Conservation (phyloP, 2,113 vertebrate species). For the Piprites chloris region DNA sequence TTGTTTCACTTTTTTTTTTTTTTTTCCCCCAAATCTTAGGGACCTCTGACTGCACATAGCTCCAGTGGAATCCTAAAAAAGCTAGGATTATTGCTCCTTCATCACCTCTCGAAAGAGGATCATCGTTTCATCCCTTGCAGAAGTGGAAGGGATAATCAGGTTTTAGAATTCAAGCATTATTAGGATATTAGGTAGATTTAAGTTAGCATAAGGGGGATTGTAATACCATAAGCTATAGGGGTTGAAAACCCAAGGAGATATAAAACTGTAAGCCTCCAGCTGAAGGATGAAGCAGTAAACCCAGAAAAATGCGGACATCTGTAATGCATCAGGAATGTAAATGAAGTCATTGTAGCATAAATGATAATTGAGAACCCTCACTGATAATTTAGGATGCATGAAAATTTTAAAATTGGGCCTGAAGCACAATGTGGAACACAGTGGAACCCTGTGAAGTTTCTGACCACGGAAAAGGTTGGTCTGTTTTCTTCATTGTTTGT, state of each 20-base stretch:
- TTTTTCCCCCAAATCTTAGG: background rate
- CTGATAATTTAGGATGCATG: background rate
- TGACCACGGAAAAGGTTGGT: background rate
- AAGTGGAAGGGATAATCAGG: slow-evolving; percentile 51
- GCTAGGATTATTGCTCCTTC: background rate
- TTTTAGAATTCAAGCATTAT: slow-evolving; percentile 47
- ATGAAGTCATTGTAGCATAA: background rate
- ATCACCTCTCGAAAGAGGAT: slow-evolving; percentile 37
- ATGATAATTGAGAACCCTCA: background rate
- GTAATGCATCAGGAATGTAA: background rate
- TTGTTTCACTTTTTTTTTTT: background rate
- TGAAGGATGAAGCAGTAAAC: background rate
- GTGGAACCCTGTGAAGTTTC: background rate
- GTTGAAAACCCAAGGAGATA: background rate
- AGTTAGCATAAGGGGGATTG: slow-evolving; percentile 32
- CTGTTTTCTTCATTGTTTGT: background rate
- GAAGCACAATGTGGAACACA: background rate
- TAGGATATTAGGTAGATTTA: slow-evolving; percentile 54
- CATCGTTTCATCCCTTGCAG: slow-evolving; percentile 26
- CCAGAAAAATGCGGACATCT: background rate
- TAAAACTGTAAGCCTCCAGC: background rate
- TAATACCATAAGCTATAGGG: background rate
- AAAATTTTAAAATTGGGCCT: background rate
- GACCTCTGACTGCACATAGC: background rate
- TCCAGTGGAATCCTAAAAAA: background rate